Percentiles rank a stretch among this genome's conserved stretches.
These are phyloP conservation scores for Chrosomus eos DNA, from an alignment of 2,797 vertebrate species.

Conservation along the genomic window DNA sequence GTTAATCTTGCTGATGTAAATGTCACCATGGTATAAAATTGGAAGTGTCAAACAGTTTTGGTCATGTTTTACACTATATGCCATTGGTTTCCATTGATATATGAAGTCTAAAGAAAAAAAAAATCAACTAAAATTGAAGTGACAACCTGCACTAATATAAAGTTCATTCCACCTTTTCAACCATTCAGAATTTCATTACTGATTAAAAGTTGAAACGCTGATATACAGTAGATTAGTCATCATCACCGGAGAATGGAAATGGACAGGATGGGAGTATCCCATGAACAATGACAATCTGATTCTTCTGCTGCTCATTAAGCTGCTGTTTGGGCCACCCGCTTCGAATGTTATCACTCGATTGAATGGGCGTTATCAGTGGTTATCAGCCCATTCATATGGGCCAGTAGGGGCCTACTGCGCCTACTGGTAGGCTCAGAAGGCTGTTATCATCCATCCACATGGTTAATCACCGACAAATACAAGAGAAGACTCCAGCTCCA, in stretches of 20 bases:
- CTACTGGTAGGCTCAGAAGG: no score
- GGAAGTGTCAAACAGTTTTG: neutral
- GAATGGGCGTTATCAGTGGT: no score
- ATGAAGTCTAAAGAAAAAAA: no score
- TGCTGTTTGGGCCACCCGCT: no score
- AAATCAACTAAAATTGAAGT: no score
- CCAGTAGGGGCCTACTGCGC: no score
- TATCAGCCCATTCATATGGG: no score
- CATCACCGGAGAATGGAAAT: conserved; percentile 13
- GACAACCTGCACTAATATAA: neutral
- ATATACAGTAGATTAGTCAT: no score
- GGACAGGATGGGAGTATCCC: conserved; percentile 39
- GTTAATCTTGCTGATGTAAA: neutral
- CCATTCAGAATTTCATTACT: neutral
- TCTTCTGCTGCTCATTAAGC: neutral
- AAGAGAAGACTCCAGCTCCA: no score
- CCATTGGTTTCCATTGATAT: neutral
- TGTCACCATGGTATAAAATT: neutral
- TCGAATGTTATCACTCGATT: no score
- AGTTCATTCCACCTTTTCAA: neutral
- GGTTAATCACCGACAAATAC: no score
- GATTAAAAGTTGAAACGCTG: neutral
- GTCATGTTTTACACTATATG: neutral
- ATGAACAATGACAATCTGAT: neutral
- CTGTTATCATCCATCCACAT: no score